A percentile compares a stretch with the other conserved stretches of the same genome.
phyloP scores from a whole-genome alignment of 2,888 invertebrate species.

The Mellilla xanthometata region DNA sequence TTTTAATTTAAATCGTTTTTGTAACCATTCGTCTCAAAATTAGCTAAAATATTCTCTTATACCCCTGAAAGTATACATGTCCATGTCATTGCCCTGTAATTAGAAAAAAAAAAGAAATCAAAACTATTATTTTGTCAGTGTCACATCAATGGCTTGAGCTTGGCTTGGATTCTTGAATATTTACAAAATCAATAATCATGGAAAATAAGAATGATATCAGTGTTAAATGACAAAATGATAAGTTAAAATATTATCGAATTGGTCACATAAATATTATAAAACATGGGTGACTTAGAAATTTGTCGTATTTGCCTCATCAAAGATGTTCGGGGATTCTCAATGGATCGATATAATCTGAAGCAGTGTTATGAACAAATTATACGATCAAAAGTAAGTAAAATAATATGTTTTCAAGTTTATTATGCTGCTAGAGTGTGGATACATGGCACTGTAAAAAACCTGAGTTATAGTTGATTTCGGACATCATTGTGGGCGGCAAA shows the following conservation, averaged over 20 bases:
- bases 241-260: conserved; percentile 8
- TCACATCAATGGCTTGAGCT: conserved; percentile 3
- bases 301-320: conserved; percentile 54
- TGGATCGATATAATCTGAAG: conserved; percentile 45
- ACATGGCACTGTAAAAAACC: background rate
- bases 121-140: background rate
- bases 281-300: conserved; percentile 47
- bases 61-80: too few species aligned
- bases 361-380: conserved; percentile 54
- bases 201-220: conserved; percentile 1
- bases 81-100: too few species aligned
- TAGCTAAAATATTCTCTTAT: too few species aligned
- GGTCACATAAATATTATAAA: conserved; percentile 3
- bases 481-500: too few species aligned
- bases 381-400: conserved; percentile 46
- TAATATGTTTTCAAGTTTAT: background rate
- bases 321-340: conserved; percentile 47
- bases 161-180: conserved; percentile 14
- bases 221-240: conserved; percentile 9
- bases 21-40: too few species aligned
- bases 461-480: too few species aligned
- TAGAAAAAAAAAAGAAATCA: background rate
- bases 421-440: background rate
- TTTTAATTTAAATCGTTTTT: too few species aligned
- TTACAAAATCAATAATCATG: conserved; percentile 20